Evolutionary conservation across 2,888 invertebrate species (phyloP).

Genomic region (Vanessa cardui): DNA sequence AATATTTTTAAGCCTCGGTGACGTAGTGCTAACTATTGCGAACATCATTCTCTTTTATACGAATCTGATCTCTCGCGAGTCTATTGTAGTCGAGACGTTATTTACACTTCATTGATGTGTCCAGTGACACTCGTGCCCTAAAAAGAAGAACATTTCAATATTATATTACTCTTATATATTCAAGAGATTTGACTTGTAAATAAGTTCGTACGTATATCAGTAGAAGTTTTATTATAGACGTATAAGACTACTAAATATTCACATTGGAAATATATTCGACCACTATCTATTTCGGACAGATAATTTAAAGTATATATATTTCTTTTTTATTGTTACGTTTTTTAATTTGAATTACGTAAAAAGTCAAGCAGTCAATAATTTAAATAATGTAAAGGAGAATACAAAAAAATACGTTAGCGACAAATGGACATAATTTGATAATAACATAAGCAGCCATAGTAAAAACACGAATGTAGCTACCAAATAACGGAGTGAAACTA

Average conservation of each 20-base stretch:
- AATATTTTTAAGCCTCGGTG: neutral
- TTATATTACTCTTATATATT: neutral
- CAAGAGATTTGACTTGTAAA: slow-evolving; percentile 12
- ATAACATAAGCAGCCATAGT: slow-evolving; percentile 71
- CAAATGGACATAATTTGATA: slow-evolving; percentile 78
- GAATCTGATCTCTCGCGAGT: slow-evolving; percentile 26
- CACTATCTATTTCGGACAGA: neutral
- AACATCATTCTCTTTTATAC: slow-evolving; percentile 35
- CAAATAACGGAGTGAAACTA: slow-evolving; percentile 75
- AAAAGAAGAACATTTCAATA: slow-evolving; percentile 18
- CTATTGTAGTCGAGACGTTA: slow-evolving; percentile 43
- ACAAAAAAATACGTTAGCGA: slow-evolving; percentile 52
- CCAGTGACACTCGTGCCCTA: slow-evolving; percentile 19
- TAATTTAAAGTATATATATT: neutral
- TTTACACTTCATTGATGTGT: slow-evolving; percentile 44
- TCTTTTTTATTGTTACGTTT: neutral
- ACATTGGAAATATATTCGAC: neutral
- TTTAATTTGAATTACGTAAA: neutral
- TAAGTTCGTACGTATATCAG: neutral
- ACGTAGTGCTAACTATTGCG: slow-evolving; percentile 11
- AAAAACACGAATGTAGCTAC: slow-evolving; percentile 78
- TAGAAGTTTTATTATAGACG: slow-evolving; percentile 4
- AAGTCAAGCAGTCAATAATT: neutral
- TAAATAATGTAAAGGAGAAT: neutral
- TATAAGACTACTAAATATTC: neutral